phyloP scores from a whole-genome alignment of 2,888 invertebrate species.

The Alcis repandata region DNA sequence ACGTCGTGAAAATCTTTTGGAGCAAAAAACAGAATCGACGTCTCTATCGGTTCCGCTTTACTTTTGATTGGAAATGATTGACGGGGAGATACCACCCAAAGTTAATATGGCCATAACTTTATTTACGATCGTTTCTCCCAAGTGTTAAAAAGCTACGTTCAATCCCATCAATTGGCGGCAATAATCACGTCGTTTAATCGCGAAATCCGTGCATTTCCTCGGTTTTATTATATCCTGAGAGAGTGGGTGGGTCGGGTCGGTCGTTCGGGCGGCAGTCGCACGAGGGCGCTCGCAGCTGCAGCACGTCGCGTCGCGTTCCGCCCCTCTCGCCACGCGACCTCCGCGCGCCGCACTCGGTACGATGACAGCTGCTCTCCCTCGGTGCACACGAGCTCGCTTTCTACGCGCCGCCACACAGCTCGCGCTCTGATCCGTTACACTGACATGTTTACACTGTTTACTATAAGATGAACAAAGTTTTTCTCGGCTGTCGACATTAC shows the following conservation, averaged over 20 bases:
- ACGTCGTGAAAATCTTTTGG: background rate
- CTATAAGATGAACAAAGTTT: slow-evolving; percentile 68
- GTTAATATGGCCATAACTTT: slow-evolving; percentile 44
- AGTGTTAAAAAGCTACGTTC: slow-evolving; percentile 39
- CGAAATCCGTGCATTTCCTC: slow-evolving; percentile 70
- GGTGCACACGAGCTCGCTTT: slow-evolving; percentile 69
- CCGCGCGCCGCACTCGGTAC: slow-evolving; percentile 49
- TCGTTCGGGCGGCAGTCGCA: slow-evolving; percentile 65
- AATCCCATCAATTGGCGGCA: slow-evolving; percentile 59
- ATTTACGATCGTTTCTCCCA: slow-evolving; percentile 37
- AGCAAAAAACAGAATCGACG: too few relatives aligned
- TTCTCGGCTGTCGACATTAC: slow-evolving; percentile 67
- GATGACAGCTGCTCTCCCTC: slow-evolving; percentile 63
- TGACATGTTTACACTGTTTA: slow-evolving; percentile 74
- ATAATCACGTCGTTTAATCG: slow-evolving; percentile 59
- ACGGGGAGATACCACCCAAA: slow-evolving; percentile 36
- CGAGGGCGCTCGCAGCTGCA: slow-evolving; percentile 73
- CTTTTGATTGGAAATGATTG: slow-evolving; percentile 24
- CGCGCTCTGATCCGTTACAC: slow-evolving; percentile 69
- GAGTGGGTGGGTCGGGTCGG: slow-evolving; percentile 47
- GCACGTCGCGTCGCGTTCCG: slow-evolving; percentile 67
- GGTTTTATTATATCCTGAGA: slow-evolving; percentile 58
- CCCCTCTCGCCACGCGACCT: slow-evolving; percentile 48
- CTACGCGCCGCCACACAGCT: slow-evolving; percentile 71
- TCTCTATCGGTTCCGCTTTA: slow-evolving; percentile 9